Evolutionary conservation across 2,113 vertebrate species (phyloP).

Genomic region (Corythoichthys haematopterus): DNA sequence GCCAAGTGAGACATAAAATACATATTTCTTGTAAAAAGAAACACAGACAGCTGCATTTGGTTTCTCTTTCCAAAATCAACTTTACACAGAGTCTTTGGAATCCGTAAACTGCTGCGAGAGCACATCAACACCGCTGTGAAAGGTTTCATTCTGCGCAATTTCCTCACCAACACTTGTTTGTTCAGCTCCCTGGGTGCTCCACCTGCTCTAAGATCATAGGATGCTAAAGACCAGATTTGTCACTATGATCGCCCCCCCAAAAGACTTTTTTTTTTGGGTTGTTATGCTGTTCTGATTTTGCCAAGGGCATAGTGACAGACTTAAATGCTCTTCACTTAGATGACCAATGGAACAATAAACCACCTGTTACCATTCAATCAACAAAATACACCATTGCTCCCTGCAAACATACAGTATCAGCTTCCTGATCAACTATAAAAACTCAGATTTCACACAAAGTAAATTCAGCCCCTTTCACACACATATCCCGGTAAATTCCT

Average conservation of each 20-base stretch:
- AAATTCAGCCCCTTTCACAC: too few relatives aligned
- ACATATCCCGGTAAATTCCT: too few relatives aligned
- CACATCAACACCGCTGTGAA: conserved; percentile 27
- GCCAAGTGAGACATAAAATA: conserved; percentile 16
- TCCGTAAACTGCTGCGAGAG: conserved; percentile 14
- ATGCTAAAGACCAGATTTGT: conserved; percentile 20
- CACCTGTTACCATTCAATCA: too few relatives aligned
- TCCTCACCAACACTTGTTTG: conserved; percentile 36
- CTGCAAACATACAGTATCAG: too few relatives aligned
- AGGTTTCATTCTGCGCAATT: conserved; percentile 14
- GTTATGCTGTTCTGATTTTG: too few relatives aligned
- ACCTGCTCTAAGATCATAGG: conserved; percentile 41
- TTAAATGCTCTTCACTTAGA: too few relatives aligned
- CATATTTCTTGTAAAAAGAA: conserved; percentile 2
- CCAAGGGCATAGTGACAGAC: too few relatives aligned
- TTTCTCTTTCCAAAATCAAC: conserved; percentile 50
- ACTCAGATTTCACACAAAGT: too few relatives aligned
- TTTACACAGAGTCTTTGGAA: conserved; percentile 5
- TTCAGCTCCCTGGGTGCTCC: conserved; percentile 40
- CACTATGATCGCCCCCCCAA: background rate
- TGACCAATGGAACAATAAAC: too few relatives aligned
- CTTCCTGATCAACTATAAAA: too few relatives aligned
- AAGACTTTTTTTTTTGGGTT: conserved; percentile 3
- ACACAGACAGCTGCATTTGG: conserved; percentile 42
- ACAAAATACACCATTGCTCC: too few relatives aligned